Evolutionary conservation across 2,888 invertebrate genomes (phyloP).

Genomic region (Dysmachus trigonus): DNA sequence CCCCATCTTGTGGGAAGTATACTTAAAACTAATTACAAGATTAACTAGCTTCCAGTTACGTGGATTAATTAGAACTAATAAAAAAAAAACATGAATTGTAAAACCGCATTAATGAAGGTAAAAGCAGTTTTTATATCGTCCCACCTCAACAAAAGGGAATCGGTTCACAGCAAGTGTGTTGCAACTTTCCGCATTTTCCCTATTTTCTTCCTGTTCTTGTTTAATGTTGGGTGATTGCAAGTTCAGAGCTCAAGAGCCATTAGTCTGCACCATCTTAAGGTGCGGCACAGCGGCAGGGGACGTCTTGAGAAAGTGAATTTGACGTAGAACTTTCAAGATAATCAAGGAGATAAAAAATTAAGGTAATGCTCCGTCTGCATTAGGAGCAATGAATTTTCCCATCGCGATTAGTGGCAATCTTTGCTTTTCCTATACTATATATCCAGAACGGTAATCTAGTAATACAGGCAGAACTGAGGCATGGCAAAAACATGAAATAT

Average conservation of each 20-base stretch:
- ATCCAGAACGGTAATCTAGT: background rate
- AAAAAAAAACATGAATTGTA: background rate
- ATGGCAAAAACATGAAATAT: conserved; percentile 26
- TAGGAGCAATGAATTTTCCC: conserved; percentile 13
- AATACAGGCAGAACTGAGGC: background rate
- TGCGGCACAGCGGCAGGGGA: background rate
- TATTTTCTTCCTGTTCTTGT: background rate
- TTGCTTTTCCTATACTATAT: conserved; percentile 1
- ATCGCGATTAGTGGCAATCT: background rate
- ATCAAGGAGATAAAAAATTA: background rate
- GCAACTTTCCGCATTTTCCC: background rate
- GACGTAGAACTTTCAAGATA: conserved; percentile 1
- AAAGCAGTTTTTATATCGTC: background rate
- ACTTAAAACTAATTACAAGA: background rate
- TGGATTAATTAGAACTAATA: background rate
- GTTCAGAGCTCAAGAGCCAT: background rate
- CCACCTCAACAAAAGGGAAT: background rate
- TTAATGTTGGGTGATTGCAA: background rate
- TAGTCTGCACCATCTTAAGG: background rate
- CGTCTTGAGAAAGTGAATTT: conserved; percentile 25
- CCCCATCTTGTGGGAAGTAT: background rate
- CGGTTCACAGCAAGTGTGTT: background rate
- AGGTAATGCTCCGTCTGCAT: background rate
- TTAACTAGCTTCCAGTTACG: background rate
- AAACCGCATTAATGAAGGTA: background rate